phyloP scores from a whole-genome alignment of 2,888 invertebrate genomes.

The Pegoplata infirma region DNA sequence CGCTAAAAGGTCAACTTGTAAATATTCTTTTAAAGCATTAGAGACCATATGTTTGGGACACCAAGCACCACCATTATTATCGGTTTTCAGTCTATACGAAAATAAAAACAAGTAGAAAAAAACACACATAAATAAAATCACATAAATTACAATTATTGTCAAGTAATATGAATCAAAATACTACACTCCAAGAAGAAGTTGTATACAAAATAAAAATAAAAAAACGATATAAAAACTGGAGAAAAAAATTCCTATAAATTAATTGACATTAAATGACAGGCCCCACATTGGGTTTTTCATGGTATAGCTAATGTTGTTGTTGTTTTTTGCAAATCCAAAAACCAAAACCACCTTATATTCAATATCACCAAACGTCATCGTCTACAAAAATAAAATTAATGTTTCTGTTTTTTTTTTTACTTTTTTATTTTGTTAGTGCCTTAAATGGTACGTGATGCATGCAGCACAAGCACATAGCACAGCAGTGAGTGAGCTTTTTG shows the following conservation, averaged over 20 bases:
- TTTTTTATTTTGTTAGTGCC: constrained; percentile 45
- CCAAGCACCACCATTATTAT: constrained; percentile 91
- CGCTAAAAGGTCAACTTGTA: constrained; percentile 85
- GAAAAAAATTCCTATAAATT: constrained; percentile 70
- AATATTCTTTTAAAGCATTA: constrained; percentile 85
- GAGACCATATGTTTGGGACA: constrained; percentile 88
- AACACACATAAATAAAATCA: too few relatives aligned
- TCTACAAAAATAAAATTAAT: constrained; percentile 63
- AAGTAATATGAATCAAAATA: constrained; percentile 25
- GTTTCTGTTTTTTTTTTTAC: constrained; percentile 51
- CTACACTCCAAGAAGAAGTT: constrained; percentile 13
- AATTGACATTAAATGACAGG: constrained; percentile 76
- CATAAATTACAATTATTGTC: constrained; percentile 62
- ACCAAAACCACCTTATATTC: constrained; percentile 59
- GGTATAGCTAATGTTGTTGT: constrained; percentile 36
- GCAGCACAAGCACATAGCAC: neutral
- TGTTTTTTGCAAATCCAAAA: constrained; percentile 56
- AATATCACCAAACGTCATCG: constrained; percentile 63
- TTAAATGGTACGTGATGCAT: constrained; percentile 59
- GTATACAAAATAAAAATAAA: constrained; percentile 20
- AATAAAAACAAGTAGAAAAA: constrained; percentile 26
- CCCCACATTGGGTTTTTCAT: constrained; percentile 68
- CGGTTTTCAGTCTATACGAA: constrained; percentile 84
- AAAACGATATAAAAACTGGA: too few relatives aligned
- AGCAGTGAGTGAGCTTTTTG: constrained; percentile 54